Conservation (phyloP, 2,797 vertebrate genomes). For the Acanthiza pusilla region DNA sequence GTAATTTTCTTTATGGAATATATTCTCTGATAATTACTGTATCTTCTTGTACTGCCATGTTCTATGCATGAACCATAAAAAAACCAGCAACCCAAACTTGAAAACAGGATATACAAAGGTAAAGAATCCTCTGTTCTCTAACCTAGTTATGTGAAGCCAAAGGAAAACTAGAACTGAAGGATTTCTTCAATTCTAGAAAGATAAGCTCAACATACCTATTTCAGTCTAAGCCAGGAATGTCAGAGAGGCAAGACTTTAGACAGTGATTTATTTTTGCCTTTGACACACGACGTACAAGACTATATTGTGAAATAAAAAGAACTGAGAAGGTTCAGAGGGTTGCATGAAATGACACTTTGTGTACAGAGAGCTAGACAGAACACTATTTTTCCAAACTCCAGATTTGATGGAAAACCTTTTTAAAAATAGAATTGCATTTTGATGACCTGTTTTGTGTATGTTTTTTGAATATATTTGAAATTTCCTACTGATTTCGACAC, state of each 20-base stretch:
- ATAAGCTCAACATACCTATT: background rate
- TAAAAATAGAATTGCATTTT: background rate
- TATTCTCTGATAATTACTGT: background rate
- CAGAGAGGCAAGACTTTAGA: background rate
- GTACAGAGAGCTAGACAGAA: background rate
- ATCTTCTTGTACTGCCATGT: background rate
- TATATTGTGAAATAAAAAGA: background rate
- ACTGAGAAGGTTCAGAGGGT: background rate
- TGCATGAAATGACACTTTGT: background rate
- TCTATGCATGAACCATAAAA: background rate
- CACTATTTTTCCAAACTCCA: background rate
- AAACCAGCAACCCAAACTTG: background rate
- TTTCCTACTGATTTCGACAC: background rate
- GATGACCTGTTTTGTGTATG: background rate
- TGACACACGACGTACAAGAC: background rate
- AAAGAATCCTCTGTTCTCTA: background rate
- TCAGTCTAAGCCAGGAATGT: background rate
- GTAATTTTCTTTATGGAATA: background rate
- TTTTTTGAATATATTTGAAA: background rate
- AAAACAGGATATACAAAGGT: background rate
- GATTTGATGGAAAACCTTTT: background rate
- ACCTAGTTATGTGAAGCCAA: background rate
- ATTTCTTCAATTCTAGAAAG: background rate
- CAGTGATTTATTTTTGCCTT: background rate
- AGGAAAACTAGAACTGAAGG: background rate